Conservation (phyloP, 2,113 vertebrate genomes). For the Ginglymostoma cirratum region DNA sequence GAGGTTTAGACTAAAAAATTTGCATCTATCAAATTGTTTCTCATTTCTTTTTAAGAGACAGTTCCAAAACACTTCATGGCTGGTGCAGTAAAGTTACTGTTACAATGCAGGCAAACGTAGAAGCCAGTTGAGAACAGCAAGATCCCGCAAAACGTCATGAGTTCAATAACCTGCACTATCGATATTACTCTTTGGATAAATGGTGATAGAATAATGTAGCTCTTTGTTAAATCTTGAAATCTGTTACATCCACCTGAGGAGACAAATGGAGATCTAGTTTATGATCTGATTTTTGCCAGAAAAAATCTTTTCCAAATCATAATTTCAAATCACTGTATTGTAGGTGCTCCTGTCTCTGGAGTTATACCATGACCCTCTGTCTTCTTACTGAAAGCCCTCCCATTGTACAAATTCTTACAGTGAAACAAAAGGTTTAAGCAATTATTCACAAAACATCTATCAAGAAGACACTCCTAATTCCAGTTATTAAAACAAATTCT, state of each 20-base stretch:
- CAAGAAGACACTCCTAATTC: background rate
- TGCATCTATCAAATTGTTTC: background rate
- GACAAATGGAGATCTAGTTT: background rate
- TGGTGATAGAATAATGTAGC: background rate
- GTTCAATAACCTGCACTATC: background rate
- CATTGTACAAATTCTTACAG: background rate
- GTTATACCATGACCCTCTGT: background rate
- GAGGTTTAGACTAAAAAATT: background rate
- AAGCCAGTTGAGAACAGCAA: background rate
- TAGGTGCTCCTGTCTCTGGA: slow-evolving; percentile 80
- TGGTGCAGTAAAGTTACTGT: background rate
- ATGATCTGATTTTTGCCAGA: background rate
- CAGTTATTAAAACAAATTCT: no score
- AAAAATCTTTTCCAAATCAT: background rate
- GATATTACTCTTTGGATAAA: background rate
- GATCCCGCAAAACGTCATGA: background rate
- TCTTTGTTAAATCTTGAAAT: background rate
- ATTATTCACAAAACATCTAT: background rate
- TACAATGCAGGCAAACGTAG: background rate
- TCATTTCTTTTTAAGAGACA: background rate
- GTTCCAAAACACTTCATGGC: background rate
- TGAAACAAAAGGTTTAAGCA: background rate
- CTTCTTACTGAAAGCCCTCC: background rate
- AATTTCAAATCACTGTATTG: slow-evolving; percentile 40
- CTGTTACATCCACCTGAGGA: background rate